Evolutionary conservation across 2,888 invertebrate genomes (phyloP).

Genomic region (Ectemnius continuus): DNA sequence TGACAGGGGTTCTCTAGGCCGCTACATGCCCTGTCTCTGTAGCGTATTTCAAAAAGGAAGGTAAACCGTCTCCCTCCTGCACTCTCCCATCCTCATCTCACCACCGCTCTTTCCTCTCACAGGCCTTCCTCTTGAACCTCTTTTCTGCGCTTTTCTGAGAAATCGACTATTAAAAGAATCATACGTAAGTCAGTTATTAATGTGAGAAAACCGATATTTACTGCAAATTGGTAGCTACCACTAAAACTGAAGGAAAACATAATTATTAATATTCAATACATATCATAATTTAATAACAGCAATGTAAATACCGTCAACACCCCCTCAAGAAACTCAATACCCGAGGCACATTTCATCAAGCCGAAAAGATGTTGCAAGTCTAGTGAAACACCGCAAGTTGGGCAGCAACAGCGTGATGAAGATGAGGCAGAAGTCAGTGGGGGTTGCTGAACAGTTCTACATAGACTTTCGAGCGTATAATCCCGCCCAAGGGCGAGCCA

Average conservation of each 20-base stretch:
- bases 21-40: constrained; percentile 14
- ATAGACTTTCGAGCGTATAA: constrained; percentile 40
- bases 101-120: constrained; percentile 2
- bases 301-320: no score
- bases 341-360: no score
- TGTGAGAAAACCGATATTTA: constrained; percentile 38
- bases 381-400: no score
- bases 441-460: background rate
- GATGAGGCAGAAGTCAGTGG: constrained; percentile 34
- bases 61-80: background rate
- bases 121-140: constrained; percentile 14
- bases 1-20: constrained; percentile 18
- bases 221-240: no score
- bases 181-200: constrained; percentile 61
- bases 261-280: no score
- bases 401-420: background rate
- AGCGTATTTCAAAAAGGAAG: constrained; percentile 34
- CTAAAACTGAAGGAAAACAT: no score
- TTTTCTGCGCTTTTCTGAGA: constrained; percentile 36
- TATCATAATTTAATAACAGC: no score
- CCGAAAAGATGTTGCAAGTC: no score
- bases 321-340: no score
- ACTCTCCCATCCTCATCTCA: background rate
- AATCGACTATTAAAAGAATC: constrained; percentile 55
- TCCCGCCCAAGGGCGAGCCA: constrained; percentile 54